Conservation (phyloP, 1,140 invertebrate species). For the Drosophila ohnishii region DNA sequence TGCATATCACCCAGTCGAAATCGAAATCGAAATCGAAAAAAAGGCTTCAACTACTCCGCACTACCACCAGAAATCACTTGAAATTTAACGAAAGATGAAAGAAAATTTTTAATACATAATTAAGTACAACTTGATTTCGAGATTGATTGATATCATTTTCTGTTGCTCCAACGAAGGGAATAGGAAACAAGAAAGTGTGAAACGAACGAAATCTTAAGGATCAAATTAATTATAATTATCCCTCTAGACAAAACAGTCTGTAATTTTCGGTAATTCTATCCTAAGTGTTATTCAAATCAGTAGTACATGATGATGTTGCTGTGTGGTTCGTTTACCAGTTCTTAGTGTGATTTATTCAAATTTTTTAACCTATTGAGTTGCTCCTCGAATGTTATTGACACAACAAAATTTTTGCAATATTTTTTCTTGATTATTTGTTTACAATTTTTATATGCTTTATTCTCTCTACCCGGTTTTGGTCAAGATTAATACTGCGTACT, state of each 20-base stretch:
- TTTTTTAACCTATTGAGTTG: slow-evolving; percentile 52
- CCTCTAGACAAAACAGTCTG: slow-evolving; percentile 22
- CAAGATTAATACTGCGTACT: slow-evolving; percentile 55
- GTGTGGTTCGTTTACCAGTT: slow-evolving; percentile 36
- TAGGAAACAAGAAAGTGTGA: slow-evolving; percentile 2
- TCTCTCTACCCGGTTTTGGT: slow-evolving; percentile 56
- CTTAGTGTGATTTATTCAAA: slow-evolving; percentile 37
- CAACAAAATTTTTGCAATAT: slow-evolving; percentile 27
- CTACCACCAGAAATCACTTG: slow-evolving; percentile 36
- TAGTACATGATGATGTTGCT: slow-evolving; percentile 13
- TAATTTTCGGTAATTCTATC: slow-evolving; percentile 44
- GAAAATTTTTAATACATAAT: slow-evolving; percentile 42
- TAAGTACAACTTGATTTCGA: slow-evolving; percentile 45
- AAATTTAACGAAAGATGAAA: slow-evolving; percentile 6
- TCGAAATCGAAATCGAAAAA: slow-evolving; percentile 19
- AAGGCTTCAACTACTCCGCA: slow-evolving; percentile 63
- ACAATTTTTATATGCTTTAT: slow-evolving; percentile 33
- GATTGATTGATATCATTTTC: slow-evolving; percentile 32
- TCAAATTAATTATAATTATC: slow-evolving; percentile 29
- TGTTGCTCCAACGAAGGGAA: slow-evolving; percentile 20
- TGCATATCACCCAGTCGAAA: slow-evolving; percentile 59
- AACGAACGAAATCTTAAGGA: slow-evolving; percentile 35
- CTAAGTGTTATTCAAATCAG: slow-evolving; percentile 35
- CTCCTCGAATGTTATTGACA: slow-evolving; percentile 14
- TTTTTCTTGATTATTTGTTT: slow-evolving; percentile 38